Evolutionary conservation across 1,140 invertebrate genomes (phyloP).

Genomic region (Saxidomus purpurata): DNA sequence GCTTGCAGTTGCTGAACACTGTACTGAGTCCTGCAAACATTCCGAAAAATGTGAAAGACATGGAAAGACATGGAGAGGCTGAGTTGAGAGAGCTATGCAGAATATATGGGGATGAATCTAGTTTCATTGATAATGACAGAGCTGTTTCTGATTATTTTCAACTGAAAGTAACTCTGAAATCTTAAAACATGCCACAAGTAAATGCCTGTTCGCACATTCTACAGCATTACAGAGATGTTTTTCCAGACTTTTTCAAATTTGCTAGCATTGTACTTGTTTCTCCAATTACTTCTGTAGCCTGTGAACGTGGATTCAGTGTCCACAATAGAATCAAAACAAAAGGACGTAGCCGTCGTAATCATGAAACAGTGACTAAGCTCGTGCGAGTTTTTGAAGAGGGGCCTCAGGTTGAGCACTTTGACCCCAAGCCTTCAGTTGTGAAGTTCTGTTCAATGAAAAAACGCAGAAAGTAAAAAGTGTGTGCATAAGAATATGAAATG

Average conservation of each 20-base stretch:
- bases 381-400: constrained; percentile 43
- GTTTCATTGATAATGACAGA: constrained; percentile 20
- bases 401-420: neutral
- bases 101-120: constrained; percentile 9
- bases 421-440: neutral
- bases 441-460: constrained; percentile 17
- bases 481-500: too few relatives aligned
- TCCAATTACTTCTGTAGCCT: constrained; percentile 37
- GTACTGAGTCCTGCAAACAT: neutral
- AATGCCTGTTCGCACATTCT: neutral
- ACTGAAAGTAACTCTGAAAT: constrained; percentile 19
- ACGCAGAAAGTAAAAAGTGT: neutral
- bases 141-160: neutral
- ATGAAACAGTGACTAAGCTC: constrained; percentile 20
- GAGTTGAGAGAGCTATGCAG: neutral
- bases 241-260: constrained; percentile 14
- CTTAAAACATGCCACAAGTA: neutral
- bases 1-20: neutral
- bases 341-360: neutral
- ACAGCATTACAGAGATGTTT: neutral
- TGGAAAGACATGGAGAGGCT: constrained; percentile 3
- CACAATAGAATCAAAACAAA: constrained; percentile 45
- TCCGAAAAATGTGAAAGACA: neutral
- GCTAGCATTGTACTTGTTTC: constrained; percentile 4
- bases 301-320: constrained; percentile 43